phyloP scores from a whole-genome alignment of 1,140 invertebrate genomes.

The Zaprionus camerounensis region DNA sequence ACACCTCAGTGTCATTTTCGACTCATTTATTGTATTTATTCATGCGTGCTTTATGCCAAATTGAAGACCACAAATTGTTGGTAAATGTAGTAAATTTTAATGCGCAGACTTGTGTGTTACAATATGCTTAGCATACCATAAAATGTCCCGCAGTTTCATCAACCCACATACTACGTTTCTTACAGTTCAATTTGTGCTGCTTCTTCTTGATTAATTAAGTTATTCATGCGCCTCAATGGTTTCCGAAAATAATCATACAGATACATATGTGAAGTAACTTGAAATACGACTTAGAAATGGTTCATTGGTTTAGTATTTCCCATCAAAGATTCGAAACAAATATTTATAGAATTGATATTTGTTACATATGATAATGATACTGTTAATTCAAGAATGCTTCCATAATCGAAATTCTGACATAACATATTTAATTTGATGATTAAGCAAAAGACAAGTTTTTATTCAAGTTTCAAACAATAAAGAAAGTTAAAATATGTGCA shows the following conservation, averaged over 20 bases:
- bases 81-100: conserved; percentile 7
- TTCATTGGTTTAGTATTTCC: not conserved
- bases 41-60: conserved; percentile 18
- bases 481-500: no score
- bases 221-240: conserved; percentile 20
- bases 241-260: not conserved
- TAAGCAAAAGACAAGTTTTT: no score
- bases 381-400: no score
- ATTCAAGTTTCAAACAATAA: no score
- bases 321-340: not conserved
- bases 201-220: conserved; percentile 35
- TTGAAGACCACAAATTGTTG: conserved; percentile 17
- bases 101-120: not conserved
- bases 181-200: not conserved
- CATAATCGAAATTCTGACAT: not conserved
- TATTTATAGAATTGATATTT: not conserved
- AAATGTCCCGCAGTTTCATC: not conserved
- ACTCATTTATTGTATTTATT: conserved; percentile 29
- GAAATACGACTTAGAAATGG: not conserved
- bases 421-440: no score
- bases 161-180: not conserved
- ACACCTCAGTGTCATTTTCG: conserved; percentile 4
- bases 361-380: not conserved
- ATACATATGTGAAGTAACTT: not conserved
- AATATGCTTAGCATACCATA: conserved; percentile 14